phyloP scores from a whole-genome alignment of 2,888 invertebrate genomes.

The Catocala nupta region DNA sequence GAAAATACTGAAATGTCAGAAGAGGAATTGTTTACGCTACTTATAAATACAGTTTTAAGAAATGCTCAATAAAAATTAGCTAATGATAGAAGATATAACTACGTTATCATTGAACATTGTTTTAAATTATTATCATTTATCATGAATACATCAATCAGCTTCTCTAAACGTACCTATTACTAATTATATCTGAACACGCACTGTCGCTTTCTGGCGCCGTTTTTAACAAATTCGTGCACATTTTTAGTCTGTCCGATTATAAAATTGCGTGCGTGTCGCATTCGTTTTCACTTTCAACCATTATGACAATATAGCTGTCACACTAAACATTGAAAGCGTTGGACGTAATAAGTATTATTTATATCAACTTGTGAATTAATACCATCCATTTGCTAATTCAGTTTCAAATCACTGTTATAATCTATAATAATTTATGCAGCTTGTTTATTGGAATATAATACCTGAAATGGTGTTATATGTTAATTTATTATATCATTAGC shows the following conservation, averaged over 20 bases:
- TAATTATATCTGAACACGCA: not conserved
- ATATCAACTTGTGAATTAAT: not conserved
- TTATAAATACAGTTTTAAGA: too few relatives aligned
- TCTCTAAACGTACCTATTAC: not conserved
- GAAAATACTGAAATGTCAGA: too few relatives aligned
- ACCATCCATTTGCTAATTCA: not conserved
- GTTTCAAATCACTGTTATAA: not conserved
- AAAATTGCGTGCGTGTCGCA: constrained; percentile 6
- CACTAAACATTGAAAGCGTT: not conserved
- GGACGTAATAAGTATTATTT: not conserved
- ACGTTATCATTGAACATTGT: too few relatives aligned
- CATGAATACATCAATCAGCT: not conserved
- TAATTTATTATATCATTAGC: too few relatives aligned
- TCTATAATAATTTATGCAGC: too few relatives aligned
- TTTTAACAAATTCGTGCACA: constrained; percentile 4
- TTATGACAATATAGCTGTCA: not conserved
- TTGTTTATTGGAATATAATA: too few relatives aligned
- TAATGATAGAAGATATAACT: too few relatives aligned
- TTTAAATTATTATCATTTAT: not conserved
- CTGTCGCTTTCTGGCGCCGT: not conserved
- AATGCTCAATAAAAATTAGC: too few relatives aligned
- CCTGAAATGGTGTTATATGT: too few relatives aligned
- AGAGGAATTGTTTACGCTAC: too few relatives aligned
- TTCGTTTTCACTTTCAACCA: constrained; percentile 11
- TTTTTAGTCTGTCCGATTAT: constrained; percentile 1